Base-by-base conservation (phyloP, 1,140 invertebrate genomes). In the Ruditapes philippinarum region DNA sequence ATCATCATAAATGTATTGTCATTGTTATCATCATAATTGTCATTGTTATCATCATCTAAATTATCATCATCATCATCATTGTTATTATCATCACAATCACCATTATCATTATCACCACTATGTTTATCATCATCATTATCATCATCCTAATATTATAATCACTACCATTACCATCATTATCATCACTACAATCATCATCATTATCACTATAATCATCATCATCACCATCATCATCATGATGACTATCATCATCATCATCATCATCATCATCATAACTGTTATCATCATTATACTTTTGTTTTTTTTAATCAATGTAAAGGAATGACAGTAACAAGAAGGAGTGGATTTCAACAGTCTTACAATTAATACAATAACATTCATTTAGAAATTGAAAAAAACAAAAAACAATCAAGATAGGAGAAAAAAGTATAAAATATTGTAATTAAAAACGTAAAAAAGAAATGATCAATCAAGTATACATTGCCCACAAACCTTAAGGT, bases 181-280 rank as follows among this genome's bases (percentile, higher is more conserved):
- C 51, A 81, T 62, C 79, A 81, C 62, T 54, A 60, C 36, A 33
- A 62, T 81, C 51, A 81, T 36, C 40, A 78, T 78, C 40, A 78
- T 25, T 45, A 78, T 25, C 38, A 51, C n/a, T 42, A 45, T 45
- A 5, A 45, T 45, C 42, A 7, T 45, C 42, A 45, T 45, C 42
- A 73, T 12, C 68, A 73, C n/a, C 79, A 81, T 81, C 79, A 60
- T 57, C 36, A 62, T 81, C 51, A 81, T 36, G 14, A 78, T 78
- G 14, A 78, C 9, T 45, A 78, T 25, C 38, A 51, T 40, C 25
- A 45, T 45, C 42, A 45, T 45, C 42, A 7, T 45, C 42, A 45
- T 45, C 42, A 73, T 12, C 68, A 73, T 12, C 68, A 73, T 12
- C 68, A 73, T 73, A 33, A 73, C 33, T 31, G 33, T 73, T 31